Evolutionary conservation across 2,888 invertebrate species (phyloP).

Genomic region (Folsomia candida): DNA sequence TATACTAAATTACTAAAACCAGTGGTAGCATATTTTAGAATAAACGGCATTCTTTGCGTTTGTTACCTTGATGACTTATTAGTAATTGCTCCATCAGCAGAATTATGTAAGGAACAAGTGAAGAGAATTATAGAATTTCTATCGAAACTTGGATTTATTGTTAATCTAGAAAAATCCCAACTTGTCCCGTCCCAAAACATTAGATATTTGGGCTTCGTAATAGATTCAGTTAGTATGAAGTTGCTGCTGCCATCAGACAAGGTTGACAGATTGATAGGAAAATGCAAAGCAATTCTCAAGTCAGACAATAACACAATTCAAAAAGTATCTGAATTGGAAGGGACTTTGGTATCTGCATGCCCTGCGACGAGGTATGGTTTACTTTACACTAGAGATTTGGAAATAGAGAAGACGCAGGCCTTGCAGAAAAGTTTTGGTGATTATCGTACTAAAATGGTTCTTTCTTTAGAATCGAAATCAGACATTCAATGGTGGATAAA

Average conservation of each 20-base stretch:
- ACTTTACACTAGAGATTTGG: no score
- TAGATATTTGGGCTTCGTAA: slow-evolving; percentile 14
- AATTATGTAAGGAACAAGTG: no score
- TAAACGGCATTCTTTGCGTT: neutral
- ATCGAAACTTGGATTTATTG: slow-evolving; percentile 8
- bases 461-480: neutral
- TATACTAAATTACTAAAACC: slow-evolving; percentile 13
- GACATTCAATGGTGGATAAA: no score
- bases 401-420: slow-evolving; percentile 13
- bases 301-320: neutral
- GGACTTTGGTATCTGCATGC: slow-evolving; percentile 14
- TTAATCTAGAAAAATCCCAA: slow-evolving; percentile 3
- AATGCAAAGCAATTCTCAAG: neutral
- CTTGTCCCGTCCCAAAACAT: neutral
- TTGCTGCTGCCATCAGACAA: neutral
- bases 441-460: neutral
- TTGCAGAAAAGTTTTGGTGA: neutral
- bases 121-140: no score
- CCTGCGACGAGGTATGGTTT: slow-evolving; percentile 25
- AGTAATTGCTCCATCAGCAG: neutral
- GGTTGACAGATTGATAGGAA: neutral
- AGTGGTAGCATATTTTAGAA: neutral
- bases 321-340: slow-evolving; percentile 7
- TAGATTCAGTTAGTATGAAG: neutral
- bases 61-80: slow-evolving; percentile 16